phyloP scores from a whole-genome alignment of 1,140 invertebrate genomes.

The Daktulosphaira vitifoliae region DNA sequence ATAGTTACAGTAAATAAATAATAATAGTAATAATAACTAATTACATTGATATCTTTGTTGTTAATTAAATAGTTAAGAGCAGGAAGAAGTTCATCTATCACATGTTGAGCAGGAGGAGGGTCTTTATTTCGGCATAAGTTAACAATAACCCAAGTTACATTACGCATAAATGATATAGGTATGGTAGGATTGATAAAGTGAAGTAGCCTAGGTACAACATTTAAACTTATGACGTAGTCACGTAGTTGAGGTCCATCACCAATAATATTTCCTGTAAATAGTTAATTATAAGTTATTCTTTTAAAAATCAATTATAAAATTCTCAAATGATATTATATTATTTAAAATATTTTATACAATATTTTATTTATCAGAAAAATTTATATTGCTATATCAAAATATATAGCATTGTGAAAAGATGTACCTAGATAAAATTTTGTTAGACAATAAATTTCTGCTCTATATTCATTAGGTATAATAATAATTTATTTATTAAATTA shows the following conservation, averaged over 20 bases:
- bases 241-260: slow-evolving; percentile 83
- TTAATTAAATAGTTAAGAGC: slow-evolving; percentile 89
- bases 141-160: slow-evolving; percentile 97
- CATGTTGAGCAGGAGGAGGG: slow-evolving; percentile 74
- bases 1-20: too few relatives aligned
- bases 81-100: slow-evolving; percentile 87
- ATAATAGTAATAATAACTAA: slow-evolving; percentile 39
- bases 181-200: slow-evolving; percentile 89
- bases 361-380: too few relatives aligned
- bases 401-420: too few relatives aligned
- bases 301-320: neutral
- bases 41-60: slow-evolving; percentile 90
- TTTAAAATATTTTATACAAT: too few relatives aligned
- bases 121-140: slow-evolving; percentile 96
- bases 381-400: too few relatives aligned
- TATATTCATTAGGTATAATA: too few relatives aligned
- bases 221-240: slow-evolving; percentile 85
- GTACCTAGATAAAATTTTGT: too few relatives aligned
- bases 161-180: slow-evolving; percentile 83
- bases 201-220: slow-evolving; percentile 79
- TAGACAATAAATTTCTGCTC: too few relatives aligned
- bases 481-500: too few relatives aligned
- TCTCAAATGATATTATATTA: too few relatives aligned
- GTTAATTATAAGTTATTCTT: neutral
- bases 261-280: slow-evolving; percentile 60